These are phyloP conservation scores for Leucosticte australis DNA, from an alignment of 2,113 vertebrate species.

Conservation along the genomic window DNA sequence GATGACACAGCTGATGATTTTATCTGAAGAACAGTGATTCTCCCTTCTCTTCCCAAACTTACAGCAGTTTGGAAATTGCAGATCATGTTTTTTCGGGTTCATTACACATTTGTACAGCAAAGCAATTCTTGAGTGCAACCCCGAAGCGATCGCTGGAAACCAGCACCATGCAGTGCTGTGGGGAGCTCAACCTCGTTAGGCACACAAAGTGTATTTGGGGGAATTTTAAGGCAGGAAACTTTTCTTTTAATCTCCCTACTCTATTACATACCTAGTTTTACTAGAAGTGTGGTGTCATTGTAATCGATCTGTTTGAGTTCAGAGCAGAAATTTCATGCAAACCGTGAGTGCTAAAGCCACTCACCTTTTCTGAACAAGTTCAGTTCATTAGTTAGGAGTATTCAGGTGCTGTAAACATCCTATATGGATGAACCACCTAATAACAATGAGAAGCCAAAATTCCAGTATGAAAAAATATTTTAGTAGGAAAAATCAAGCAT, in stretches of 20 bases:
- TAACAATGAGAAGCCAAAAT: neutral
- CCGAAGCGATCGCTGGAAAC: neutral
- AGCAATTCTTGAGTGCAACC: accelerated
- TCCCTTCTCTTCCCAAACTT: neutral
- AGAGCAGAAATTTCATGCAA: neutral
- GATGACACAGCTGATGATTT: neutral
- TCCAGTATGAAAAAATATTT: neutral
- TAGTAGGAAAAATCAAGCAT: neutral
- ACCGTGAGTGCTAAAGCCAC: neutral
- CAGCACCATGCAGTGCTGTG: accelerated
- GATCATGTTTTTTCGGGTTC: neutral
- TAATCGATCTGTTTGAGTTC: neutral
- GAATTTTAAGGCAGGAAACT: neutral
- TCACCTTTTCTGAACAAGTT: neutral
- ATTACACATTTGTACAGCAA: neutral
- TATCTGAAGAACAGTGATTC: neutral
- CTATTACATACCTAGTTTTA: neutral
- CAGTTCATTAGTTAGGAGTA: neutral
- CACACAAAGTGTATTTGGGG: neutral
- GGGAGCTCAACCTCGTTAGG: neutral
- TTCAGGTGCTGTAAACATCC: neutral
- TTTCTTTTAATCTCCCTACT: neutral
- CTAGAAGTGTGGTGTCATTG: neutral
- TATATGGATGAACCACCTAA: neutral
- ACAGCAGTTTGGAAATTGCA: neutral